A percentile compares a stretch with the other conserved stretches of the same genome.
These are phyloP conservation scores for Heliconius aoede DNA, from an alignment of 2,888 invertebrate species.

Conservation along the genomic window DNA sequence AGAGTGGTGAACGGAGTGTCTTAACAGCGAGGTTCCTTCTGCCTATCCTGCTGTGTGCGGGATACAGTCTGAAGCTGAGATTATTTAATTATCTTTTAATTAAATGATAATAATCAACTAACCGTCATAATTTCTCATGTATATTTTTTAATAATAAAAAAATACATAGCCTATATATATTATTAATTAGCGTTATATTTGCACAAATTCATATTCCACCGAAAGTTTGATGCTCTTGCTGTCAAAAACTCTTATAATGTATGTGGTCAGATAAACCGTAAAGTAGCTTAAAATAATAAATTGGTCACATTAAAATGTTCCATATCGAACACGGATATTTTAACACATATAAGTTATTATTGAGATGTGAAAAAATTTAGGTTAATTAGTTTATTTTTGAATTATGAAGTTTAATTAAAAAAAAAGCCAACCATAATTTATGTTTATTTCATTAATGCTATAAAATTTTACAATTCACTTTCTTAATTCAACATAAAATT, in stretches of 20 bases:
- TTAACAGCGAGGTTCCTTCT: too few species aligned
- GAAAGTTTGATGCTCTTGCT: conserved; percentile 3
- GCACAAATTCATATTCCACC: conserved; percentile 2
- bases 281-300: conserved; percentile 1
- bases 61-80: too few species aligned
- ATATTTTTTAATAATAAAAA: too few species aligned
- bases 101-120: too few species aligned
- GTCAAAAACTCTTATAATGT: not conserved
- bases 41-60: too few species aligned
- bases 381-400: not conserved
- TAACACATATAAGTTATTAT: not conserved
- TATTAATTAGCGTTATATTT: not conserved
- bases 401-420: not conserved
- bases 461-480: not conserved
- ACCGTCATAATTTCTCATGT: too few species aligned
- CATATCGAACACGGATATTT: not conserved
- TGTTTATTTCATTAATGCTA: not conserved
- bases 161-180: not conserved
- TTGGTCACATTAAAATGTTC: not conserved
- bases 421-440: not conserved
- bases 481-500: not conserved
- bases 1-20: too few species aligned
- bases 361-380: not conserved
- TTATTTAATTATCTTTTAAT: too few species aligned
- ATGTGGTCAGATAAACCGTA: not conserved